These are phyloP conservation scores for Erpobdella octoculata DNA, from an alignment of 2,888 invertebrate species.

Conservation along the genomic window DNA sequence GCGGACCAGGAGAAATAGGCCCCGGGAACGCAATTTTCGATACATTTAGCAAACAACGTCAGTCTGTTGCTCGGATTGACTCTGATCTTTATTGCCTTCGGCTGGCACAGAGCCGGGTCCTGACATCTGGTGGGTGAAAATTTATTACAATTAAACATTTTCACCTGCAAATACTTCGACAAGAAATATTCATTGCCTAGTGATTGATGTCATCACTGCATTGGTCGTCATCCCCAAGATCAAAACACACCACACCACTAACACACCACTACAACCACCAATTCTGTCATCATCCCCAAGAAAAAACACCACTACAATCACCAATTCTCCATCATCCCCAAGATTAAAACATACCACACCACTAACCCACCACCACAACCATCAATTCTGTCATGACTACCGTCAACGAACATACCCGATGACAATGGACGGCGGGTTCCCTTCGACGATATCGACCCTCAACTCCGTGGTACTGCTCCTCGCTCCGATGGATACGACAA, in stretches of 20 bases:
- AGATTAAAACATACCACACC: too few species aligned
- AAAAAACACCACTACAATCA: neutral
- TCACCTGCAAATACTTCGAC: too few species aligned
- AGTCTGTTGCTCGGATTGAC: constrained; percentile 26
- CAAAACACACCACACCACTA: too few species aligned
- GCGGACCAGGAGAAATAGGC: constrained; percentile 40
- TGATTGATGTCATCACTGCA: too few species aligned
- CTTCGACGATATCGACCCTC: constrained; percentile 14
- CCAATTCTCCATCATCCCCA: too few species aligned
- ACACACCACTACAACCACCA: too few species aligned
- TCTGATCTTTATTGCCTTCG: constrained; percentile 4
- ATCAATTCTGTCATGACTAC: neutral
- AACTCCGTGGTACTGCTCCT: constrained; percentile 14
- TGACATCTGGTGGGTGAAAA: constrained; percentile 11
- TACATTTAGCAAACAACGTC: constrained; percentile 24
- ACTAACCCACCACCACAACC: too few species aligned
- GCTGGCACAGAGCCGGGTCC: constrained; percentile 22
- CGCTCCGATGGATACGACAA: constrained; percentile 36
- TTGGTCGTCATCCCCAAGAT: too few species aligned
- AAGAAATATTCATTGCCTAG: too few species aligned
- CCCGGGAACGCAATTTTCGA: constrained; percentile 16
- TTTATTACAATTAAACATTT: too few species aligned
- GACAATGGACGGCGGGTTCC: constrained; percentile 1
- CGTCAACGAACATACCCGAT: constrained; percentile 26
- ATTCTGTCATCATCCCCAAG: too few species aligned